A percentile compares a stretch with the other conserved stretches of the same genome.
phyloP scores from a whole-genome alignment of 2,113 vertebrate species.

The Ailuropoda melanoleuca region DNA sequence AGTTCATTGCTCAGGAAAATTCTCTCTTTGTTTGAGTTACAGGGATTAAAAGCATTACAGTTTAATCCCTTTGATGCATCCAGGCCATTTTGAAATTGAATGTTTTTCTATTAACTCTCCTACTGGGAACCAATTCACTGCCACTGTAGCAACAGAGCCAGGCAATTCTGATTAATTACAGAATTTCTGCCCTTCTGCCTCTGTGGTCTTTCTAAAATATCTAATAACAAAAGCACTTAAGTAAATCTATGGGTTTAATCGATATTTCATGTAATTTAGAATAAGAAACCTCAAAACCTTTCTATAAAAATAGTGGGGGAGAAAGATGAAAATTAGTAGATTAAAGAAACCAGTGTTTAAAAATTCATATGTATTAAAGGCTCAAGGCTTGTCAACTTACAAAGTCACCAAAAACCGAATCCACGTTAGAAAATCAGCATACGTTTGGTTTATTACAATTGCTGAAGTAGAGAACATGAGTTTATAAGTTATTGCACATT shows the following conservation, averaged over 20 bases:
- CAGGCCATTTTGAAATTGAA: conserved; percentile 81
- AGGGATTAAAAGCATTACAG: conserved; percentile 81
- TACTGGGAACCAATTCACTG: conserved; percentile 75
- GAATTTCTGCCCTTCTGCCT: conserved; percentile 71
- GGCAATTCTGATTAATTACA: conserved; percentile 79
- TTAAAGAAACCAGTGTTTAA: conserved; percentile 53
- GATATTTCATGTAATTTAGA: conserved; percentile 66
- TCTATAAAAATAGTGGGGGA: conserved; percentile 32
- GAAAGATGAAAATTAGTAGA: not conserved
- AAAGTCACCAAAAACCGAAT: conserved; percentile 52
- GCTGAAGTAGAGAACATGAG: conserved; percentile 17
- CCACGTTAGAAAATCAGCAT: conserved; percentile 51
- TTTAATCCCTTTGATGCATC: conserved; percentile 81
- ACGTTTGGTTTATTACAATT: not conserved
- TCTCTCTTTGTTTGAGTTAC: conserved; percentile 78
- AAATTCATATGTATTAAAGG: conserved; percentile 22
- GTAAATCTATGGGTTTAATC: conserved; percentile 61
- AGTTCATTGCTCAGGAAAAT: conserved; percentile 67
- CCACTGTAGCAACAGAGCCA: conserved; percentile 53
- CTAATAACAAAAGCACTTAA: conserved; percentile 75
- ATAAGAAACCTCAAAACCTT: conserved; percentile 71
- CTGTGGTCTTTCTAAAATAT: conserved; percentile 55
- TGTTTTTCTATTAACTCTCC: conserved; percentile 83
- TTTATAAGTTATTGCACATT: conserved; percentile 63
- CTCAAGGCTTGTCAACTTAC: conserved; percentile 9